Evolutionary conservation across 2,888 invertebrate genomes (phyloP).

Genomic region (Petrophora chlorosata): DNA sequence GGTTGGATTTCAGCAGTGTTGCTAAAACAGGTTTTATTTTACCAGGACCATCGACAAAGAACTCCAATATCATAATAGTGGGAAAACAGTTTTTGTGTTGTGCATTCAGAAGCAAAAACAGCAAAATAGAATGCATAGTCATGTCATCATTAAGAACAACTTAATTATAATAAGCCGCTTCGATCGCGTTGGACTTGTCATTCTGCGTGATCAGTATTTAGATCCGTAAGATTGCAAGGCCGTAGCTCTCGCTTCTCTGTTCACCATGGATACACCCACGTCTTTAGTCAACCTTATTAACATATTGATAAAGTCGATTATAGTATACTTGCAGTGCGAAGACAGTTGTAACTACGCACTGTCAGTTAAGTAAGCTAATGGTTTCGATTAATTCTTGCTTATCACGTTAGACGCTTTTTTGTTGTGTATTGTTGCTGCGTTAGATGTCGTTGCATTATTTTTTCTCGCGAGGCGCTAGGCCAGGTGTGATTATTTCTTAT

Average conservation of each 20-base stretch:
- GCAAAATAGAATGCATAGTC: conserved; percentile 10
- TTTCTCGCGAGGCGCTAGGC: conserved; percentile 25
- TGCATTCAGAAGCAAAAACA: no score
- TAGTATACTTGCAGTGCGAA: not conserved
- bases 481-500: conserved; percentile 26
- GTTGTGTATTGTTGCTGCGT: conserved; percentile 30
- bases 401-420: conserved; percentile 45
- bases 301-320: conserved; percentile 18
- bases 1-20: no score
- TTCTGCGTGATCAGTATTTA: conserved; percentile 43
- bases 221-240: conserved; percentile 36
- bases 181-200: conserved; percentile 41
- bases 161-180: conserved; percentile 12
- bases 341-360: conserved; percentile 26
- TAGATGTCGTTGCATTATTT: conserved; percentile 22
- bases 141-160: conserved; percentile 13
- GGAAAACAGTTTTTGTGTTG: conserved; percentile 2
- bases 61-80: no score
- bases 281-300: conserved; percentile 21
- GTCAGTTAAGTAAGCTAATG: conserved; percentile 47
- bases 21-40: no score
- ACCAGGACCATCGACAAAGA: no score
- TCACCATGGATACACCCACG: conserved; percentile 25
- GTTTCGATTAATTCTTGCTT: conserved; percentile 50
- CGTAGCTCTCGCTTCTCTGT: conserved; percentile 18